Percentiles rank a stretch among this genome's conserved stretches.
Evolutionary conservation across 2,113 vertebrate genomes (phyloP).

Genomic region (Amblyopsis rosae): DNA sequence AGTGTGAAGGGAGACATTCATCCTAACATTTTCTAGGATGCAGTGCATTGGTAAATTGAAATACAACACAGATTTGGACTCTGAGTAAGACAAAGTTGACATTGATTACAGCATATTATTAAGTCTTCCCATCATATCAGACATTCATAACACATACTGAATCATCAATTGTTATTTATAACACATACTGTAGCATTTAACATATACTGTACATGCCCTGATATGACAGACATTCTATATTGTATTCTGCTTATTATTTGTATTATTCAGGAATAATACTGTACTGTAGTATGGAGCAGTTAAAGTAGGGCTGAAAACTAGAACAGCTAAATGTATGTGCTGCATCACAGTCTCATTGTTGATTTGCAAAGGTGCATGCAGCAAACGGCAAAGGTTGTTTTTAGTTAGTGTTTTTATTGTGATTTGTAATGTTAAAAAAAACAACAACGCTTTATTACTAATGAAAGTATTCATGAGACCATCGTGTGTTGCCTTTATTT

Average conservation of each 20-base stretch:
- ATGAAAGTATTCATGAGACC: conserved; percentile 21
- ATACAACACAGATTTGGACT: conserved; percentile 46
- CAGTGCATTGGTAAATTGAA: conserved; percentile 60
- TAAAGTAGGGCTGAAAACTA: not conserved
- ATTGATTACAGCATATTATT: conserved; percentile 45
- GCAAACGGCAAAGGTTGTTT: not conserved
- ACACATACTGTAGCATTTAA: too few relatives aligned
- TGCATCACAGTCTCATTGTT: not conserved
- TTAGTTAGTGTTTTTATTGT: too few relatives aligned
- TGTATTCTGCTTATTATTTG: not conserved
- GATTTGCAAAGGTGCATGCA: not conserved
- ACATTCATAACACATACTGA: not conserved
- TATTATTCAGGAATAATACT: not conserved
- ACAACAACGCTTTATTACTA: not conserved
- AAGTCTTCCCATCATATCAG: conserved; percentile 28
- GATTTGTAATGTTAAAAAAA: not conserved
- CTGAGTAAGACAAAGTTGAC: conserved; percentile 37
- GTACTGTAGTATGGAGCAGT: not conserved
- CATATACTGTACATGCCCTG: not conserved
- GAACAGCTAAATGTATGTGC: not conserved
- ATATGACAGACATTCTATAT: not conserved
- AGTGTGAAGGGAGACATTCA: conserved; percentile 69
- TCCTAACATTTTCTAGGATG: conserved; percentile 52
- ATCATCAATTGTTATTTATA: too few relatives aligned
- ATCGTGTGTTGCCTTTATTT: conserved; percentile 22